These are phyloP conservation scores for Phortica magna DNA, from an alignment of 2,888 invertebrate genomes.

Conservation along the genomic window DNA sequence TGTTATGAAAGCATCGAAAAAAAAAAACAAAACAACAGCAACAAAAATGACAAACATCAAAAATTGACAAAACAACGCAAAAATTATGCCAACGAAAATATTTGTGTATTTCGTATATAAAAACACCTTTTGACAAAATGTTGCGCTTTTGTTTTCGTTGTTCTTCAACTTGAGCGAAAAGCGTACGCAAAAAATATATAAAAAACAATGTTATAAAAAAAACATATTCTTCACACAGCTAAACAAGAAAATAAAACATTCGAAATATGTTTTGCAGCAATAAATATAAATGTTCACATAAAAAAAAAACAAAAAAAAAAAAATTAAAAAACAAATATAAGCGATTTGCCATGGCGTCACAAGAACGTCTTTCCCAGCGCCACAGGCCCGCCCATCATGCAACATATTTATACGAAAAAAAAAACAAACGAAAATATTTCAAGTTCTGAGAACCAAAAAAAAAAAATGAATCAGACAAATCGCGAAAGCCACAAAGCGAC, in stretches of 20 bases:
- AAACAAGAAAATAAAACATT: constrained; percentile 67
- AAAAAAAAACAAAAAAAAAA: constrained; percentile 10
- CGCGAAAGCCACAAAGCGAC: not conserved
- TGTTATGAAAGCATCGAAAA: too few relatives aligned
- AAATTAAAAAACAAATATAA: constrained; percentile 11
- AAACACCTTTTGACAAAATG: too few relatives aligned
- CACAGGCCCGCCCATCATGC: not conserved
- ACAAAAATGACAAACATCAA: too few relatives aligned
- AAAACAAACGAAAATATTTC: not conserved
- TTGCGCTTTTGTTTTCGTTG: too few relatives aligned
- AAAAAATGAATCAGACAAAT: not conserved
- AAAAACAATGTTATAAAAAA: constrained; percentile 16
- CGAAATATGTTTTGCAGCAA: constrained; percentile 60
- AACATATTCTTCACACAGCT: constrained; percentile 34
- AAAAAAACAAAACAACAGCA: not conserved
- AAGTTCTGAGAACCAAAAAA: not conserved
- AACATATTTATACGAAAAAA: not conserved
- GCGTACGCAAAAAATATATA: too few relatives aligned
- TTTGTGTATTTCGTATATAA: too few relatives aligned
- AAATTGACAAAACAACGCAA: too few relatives aligned
- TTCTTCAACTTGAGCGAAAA: too few relatives aligned
- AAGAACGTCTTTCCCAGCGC: not conserved
- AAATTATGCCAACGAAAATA: too few relatives aligned
- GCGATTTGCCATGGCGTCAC: constrained; percentile 48
- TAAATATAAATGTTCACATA: constrained; percentile 43